Percentiles rank a stretch among this genome's conserved stretches.
Evolutionary conservation across 2,797 vertebrate genomes (phyloP).

Genomic region (Ptychadena robeensis): DNA sequence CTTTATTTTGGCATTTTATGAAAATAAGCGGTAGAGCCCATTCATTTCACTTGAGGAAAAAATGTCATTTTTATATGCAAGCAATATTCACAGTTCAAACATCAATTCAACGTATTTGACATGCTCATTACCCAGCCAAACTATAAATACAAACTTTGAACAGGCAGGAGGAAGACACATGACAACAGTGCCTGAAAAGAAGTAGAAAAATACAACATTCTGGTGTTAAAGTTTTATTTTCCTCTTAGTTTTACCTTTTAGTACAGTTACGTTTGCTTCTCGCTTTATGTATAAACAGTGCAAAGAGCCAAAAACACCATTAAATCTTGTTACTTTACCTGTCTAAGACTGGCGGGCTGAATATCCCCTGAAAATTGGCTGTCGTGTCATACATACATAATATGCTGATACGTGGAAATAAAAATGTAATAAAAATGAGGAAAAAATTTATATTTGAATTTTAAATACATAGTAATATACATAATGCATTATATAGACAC

Average conservation of each 20-base stretch:
- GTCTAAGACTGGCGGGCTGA: neutral
- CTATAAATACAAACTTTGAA: neutral
- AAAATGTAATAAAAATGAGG: neutral
- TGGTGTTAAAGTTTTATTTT: neutral
- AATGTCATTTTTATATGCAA: neutral
- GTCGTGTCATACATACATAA: neutral
- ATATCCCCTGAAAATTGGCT: neutral
- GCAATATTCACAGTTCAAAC: conserved; percentile 6
- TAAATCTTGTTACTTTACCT: neutral
- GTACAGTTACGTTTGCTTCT: conserved; percentile 3
- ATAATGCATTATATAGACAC: no score
- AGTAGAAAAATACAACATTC: neutral
- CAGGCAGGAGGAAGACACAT: neutral
- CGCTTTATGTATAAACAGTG: neutral
- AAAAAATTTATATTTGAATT: no score
- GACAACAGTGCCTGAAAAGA: neutral
- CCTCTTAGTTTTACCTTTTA: neutral
- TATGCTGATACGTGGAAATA: neutral
- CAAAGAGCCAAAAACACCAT: neutral
- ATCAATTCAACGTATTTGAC: conserved; percentile 18
- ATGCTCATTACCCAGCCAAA: neutral
- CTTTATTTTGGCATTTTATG: conserved; percentile 50
- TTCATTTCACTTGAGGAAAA: neutral
- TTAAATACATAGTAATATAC: no score
- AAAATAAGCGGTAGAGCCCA: conserved; percentile 32